Evolutionary conservation across 2,797 vertebrate genomes (phyloP).

Genomic region (Delichon dasypus): DNA sequence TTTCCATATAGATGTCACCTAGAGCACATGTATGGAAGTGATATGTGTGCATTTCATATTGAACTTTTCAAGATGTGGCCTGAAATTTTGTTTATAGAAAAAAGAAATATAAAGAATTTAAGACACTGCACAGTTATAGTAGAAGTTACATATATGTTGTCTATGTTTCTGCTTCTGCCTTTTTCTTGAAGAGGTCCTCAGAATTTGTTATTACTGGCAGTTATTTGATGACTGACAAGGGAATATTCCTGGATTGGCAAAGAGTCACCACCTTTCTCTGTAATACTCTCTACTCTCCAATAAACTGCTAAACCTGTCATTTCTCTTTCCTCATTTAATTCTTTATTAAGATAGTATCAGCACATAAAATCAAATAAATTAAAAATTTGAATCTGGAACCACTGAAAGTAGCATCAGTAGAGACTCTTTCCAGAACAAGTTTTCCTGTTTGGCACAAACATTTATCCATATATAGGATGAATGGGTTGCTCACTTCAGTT

Average conservation of each 20-base stretch:
- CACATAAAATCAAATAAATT: neutral
- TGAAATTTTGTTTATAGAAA: neutral
- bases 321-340: neutral
- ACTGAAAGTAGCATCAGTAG: neutral
- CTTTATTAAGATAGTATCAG: neutral
- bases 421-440: neutral
- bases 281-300: neutral
- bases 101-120: neutral
- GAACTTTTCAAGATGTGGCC: neutral
- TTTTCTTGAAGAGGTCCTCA: neutral
- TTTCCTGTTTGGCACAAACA: neutral
- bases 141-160: neutral
- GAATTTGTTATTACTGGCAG: neutral
- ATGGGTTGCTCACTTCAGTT: neutral
- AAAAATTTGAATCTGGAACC: neutral
- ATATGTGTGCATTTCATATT: neutral
- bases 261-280: neutral
- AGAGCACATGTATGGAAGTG: neutral
- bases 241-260: neutral
- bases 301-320: neutral
- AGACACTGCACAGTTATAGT: neutral
- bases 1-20: neutral
- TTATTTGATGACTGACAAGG: neutral
- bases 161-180: neutral
- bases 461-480: neutral